Evolutionary conservation across 1,140 invertebrate species (phyloP).

Genomic region (Octopus bimaculoides): DNA sequence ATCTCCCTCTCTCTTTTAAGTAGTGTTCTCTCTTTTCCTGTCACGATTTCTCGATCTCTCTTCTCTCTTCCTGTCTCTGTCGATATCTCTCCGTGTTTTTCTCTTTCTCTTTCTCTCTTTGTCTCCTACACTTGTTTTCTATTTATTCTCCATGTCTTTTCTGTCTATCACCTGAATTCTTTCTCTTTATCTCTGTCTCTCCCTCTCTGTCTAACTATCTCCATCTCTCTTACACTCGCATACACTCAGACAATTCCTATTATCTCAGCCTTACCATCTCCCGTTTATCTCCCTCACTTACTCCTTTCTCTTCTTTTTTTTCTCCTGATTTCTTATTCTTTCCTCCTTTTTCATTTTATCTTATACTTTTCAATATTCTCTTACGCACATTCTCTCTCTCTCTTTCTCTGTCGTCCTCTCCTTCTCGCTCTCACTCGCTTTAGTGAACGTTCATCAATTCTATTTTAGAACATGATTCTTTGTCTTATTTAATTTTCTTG

Average conservation of each 20-base stretch:
- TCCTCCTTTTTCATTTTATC: background rate
- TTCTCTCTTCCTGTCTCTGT: background rate
- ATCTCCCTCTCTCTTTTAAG: background rate
- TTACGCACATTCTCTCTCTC: background rate
- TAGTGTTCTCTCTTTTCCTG: too few relatives aligned
- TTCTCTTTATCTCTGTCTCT: slow-evolving; percentile 5
- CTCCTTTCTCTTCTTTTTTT: background rate
- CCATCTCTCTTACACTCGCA: background rate
- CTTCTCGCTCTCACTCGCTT: background rate
- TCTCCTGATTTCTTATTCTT: background rate
- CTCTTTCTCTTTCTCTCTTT: background rate
- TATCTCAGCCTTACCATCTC: background rate
- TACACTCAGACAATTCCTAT: background rate
- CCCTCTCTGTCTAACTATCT: slow-evolving; percentile 12
- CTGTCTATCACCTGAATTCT: background rate
- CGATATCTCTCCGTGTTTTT: background rate
- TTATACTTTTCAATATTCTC: background rate
- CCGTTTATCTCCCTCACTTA: background rate
- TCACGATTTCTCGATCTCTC: too few relatives aligned
- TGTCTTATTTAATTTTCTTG: background rate
- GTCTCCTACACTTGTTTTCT: slow-evolving; percentile 1
- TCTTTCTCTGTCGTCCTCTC: background rate
- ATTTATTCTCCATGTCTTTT: slow-evolving; percentile 10
- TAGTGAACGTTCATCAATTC: background rate
- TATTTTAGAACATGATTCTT: background rate